Conservation (phyloP, 1,140 invertebrate species). For the Drosophila ercepeae region DNA sequence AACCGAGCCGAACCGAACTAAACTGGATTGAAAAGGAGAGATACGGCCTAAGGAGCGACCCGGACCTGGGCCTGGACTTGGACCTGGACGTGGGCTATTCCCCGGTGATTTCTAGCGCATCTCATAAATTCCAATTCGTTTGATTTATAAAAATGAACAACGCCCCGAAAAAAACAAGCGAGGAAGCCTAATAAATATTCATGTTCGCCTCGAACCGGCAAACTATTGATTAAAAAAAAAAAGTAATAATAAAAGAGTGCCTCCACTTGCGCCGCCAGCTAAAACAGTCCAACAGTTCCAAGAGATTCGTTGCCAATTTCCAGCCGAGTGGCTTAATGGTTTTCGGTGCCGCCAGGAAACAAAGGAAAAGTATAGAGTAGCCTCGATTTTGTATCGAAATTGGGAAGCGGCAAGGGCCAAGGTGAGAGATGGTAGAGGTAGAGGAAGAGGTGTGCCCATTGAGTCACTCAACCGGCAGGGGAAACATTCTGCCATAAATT, state of each 20-base stretch:
- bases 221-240: conserved; percentile 49
- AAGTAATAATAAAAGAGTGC: conserved; percentile 19
- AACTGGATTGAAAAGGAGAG: conserved; percentile 18
- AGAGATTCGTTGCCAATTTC: conserved; percentile 35
- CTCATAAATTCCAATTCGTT: conserved; percentile 42
- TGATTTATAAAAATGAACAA: conserved; percentile 76
- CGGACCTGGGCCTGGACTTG: neutral
- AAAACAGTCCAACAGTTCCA: conserved; percentile 22
- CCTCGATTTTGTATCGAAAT: neutral
- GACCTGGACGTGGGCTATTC: neutral
- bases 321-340: conserved; percentile 32
- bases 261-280: conserved; percentile 25
- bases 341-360: neutral
- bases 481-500: conserved; percentile 62
- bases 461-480: conserved; percentile 17
- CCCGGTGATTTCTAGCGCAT: conserved; percentile 26
- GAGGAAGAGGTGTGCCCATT: conserved; percentile 11
- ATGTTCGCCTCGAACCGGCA: conserved; percentile 43
- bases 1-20: neutral
- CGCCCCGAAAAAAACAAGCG: conserved; percentile 51
- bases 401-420: neutral
- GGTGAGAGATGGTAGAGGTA: neutral
- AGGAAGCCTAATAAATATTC: conserved; percentile 68
- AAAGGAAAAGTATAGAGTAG: neutral
- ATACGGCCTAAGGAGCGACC: no score